These are phyloP conservation scores for Amblyteles armatorius DNA, from an alignment of 2,888 invertebrate species.

Conservation along the genomic window DNA sequence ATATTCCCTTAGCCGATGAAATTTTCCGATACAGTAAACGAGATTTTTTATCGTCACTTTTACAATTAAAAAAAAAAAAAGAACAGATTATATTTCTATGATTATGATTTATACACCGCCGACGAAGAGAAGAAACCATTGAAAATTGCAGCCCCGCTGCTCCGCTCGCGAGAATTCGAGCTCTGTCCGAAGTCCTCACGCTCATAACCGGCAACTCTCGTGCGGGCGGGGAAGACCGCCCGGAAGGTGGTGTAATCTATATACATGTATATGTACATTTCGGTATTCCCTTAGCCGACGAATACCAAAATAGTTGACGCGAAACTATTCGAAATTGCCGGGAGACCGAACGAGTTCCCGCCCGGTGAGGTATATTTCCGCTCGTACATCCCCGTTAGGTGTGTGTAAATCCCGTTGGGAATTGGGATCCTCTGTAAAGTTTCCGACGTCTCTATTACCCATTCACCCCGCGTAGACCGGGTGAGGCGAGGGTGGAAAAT, in stretches of 20 bases:
- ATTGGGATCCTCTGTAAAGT: conserved; percentile 54
- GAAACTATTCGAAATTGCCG: conserved; percentile 55
- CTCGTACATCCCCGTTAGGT: conserved; percentile 3
- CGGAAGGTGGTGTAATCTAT: background rate
- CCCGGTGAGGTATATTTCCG: background rate
- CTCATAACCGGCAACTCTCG: background rate
- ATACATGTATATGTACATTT: conserved; percentile 3
- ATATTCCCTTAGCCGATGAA: conserved; percentile 5
- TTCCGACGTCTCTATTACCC: conserved; percentile 60
- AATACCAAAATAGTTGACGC: conserved; percentile 36
- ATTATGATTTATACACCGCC: too few species aligned
- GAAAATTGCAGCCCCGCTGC: background rate
- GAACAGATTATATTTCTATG: too few species aligned
- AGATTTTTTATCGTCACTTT: too few species aligned
- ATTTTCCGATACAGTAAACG: too few species aligned
- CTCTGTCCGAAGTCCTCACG: background rate
- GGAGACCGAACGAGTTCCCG: conserved; percentile 1
- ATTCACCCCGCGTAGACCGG: conserved; percentile 53
- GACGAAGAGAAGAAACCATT: background rate
- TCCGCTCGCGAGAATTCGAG: background rate
- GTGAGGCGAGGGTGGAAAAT: background rate
- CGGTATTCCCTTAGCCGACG: conserved; percentile 11
- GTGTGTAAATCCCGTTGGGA: conserved; percentile 37
- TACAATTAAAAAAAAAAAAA: too few species aligned
- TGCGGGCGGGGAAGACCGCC: background rate